A percentile compares a stretch with the other conserved stretches of the same genome.
phyloP scores from a whole-genome alignment of 2,888 invertebrate species.

The Trachelus tabidus region DNA sequence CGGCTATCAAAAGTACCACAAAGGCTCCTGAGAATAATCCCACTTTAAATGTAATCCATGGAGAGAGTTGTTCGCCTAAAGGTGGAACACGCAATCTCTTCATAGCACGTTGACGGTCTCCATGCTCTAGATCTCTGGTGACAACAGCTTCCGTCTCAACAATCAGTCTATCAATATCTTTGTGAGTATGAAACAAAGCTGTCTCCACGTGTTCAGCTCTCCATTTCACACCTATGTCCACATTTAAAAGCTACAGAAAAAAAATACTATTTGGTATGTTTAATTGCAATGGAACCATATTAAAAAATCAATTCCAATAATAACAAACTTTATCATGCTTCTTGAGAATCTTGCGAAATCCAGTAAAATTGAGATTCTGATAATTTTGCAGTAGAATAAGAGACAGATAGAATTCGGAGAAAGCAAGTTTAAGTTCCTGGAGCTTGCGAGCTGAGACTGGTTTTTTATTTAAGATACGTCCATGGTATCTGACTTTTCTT shows the following conservation, averaged over 20 bases:
- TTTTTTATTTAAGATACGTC: constrained; percentile 49
- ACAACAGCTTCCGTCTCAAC: constrained; percentile 81
- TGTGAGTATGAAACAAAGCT: constrained; percentile 86
- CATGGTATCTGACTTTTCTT: constrained; percentile 33
- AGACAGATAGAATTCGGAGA: constrained; percentile 90
- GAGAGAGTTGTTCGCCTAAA: constrained; percentile 83
- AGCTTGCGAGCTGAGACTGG: constrained; percentile 75
- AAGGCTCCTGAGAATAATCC: constrained; percentile 88
- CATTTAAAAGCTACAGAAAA: constrained; percentile 70
- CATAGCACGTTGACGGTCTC: constrained; percentile 88
- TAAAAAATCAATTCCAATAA: background rate
- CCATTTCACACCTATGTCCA: constrained; percentile 82
- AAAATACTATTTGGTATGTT: background rate
- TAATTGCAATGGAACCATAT: background rate
- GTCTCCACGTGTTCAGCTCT: constrained; percentile 81
- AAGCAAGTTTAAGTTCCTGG: constrained; percentile 87
- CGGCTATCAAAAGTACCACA: constrained; percentile 78
- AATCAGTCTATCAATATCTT: constrained; percentile 87
- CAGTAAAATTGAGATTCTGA: constrained; percentile 89
- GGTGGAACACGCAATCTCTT: constrained; percentile 88
- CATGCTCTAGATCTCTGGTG: constrained; percentile 79
- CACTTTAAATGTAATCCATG: constrained; percentile 86
- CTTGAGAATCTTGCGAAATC: constrained; percentile 90
- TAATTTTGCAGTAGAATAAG: constrained; percentile 89
- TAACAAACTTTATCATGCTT: constrained; percentile 84